A percentile compares a stretch with the other conserved stretches of the same genome.
phyloP scores from a whole-genome alignment of 2,797 vertebrate genomes.

The Acrossocheilus fasciatus region DNA sequence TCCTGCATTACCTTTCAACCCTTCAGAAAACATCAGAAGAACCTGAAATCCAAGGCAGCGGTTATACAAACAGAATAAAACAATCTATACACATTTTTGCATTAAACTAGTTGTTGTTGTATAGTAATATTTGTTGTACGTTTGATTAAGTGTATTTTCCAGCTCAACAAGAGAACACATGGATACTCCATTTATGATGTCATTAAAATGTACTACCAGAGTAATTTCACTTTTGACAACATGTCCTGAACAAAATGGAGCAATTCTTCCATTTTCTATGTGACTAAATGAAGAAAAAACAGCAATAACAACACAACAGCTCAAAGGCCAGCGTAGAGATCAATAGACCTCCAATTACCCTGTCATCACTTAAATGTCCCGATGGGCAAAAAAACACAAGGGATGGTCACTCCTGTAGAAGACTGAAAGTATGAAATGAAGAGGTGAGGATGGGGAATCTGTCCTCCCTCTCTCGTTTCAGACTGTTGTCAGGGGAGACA shows the following conservation, averaged over 20 bases:
- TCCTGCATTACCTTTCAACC: slow-evolving; percentile 36
- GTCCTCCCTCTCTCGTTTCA: slow-evolving; percentile 9
- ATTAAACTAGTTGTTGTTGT: not conserved
- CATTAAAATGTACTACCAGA: slow-evolving; percentile 8
- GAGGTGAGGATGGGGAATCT: slow-evolving; percentile 16
- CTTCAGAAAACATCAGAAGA: not conserved
- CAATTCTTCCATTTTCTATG: slow-evolving; percentile 18
- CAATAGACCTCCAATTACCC: slow-evolving; percentile 48
- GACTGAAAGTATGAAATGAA: slow-evolving; percentile 38
- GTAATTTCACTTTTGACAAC: not conserved
- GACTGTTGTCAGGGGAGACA: slow-evolving; percentile 40
- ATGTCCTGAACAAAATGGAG: not conserved
- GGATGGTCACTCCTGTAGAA: not conserved
- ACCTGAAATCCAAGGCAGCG: slow-evolving; percentile 23
- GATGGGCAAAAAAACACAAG: slow-evolving; percentile 22
- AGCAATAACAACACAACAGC: not conserved
- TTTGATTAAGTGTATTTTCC: not conserved
- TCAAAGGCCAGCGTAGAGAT: slow-evolving; percentile 42
- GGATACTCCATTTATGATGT: not conserved
- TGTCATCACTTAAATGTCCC: slow-evolving; percentile 49
- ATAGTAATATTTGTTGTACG: not conserved
- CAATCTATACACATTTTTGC: not conserved
- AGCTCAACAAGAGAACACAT: not conserved
- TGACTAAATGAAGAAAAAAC: slow-evolving; percentile 16
- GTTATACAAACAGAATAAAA: slow-evolving; percentile 9